Base-by-base conservation (phyloP, 2,113 vertebrate species). In the Vicugna pacos region DNA sequence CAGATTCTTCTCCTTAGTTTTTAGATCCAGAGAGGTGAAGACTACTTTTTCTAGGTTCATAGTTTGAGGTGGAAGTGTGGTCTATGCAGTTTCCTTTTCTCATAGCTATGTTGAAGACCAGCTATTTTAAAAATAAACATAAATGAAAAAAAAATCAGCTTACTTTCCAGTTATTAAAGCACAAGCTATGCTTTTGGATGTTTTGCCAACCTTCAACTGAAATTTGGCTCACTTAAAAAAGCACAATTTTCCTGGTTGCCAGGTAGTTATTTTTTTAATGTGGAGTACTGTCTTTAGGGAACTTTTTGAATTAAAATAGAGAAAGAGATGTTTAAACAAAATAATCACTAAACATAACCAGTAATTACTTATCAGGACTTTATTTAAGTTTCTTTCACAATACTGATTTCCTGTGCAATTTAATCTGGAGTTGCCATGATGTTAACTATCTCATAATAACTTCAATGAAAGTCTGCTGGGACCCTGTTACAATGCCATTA, bases 401-500 rank as follows among this genome's bases (percentile, higher is more conserved):
- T 89, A 62, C n/a, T 98, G 81, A 32, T 79, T 96, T 93, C 81
- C 50, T 88, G 8, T 89, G 91, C 65, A 92, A 58, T 77, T 97
- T 81, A 97, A 95, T 88, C 50, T 79, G 52, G 32, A 79, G 91
- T 3, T 91, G 79, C 62, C 73, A 0, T 80, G 84, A 95, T 38
- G 30, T 89, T 98, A 97, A 93, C 93, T 90, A 35, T 82, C 81
- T 97, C 86, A 77, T 93, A 96, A 97, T 89, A 94, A 97, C 94
- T 96, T 95, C 70, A 86, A 32, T n/a, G 75, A 91, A 95, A 97
- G 73, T 97, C 97, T 98, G 20, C 22, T 76, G 93, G 92, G 96
- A 97, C 70, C 28, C 76, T 32, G 94, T 97, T 98, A 95, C 95
- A 96, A 95, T 97, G 17, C 58, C 91, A 81, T 98, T 98, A 95